These are phyloP conservation scores for Zaprionus camerounensis DNA, from an alignment of 1,140 invertebrate genomes.

Conservation along the genomic window DNA sequence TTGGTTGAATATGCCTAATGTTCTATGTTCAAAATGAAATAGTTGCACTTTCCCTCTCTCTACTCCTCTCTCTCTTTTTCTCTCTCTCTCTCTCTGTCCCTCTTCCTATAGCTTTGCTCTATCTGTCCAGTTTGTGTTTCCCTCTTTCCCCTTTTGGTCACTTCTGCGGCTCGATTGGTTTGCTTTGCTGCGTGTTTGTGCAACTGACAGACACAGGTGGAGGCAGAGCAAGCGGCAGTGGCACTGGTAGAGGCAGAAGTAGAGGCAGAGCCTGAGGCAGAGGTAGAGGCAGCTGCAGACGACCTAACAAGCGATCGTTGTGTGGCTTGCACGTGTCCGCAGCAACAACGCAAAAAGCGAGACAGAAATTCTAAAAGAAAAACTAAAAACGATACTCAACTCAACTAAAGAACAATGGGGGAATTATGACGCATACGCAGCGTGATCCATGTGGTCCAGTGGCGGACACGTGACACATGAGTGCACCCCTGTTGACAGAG, in stretches of 20 bases:
- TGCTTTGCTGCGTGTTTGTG: background rate
- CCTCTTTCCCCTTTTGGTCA: background rate
- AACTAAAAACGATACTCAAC: background rate
- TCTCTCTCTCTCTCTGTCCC: too few species aligned
- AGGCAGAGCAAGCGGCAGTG: background rate
- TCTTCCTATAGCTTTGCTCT: too few species aligned
- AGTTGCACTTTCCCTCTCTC: background rate
- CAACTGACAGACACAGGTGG: slow-evolving; percentile 17
- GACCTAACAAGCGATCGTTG: background rate
- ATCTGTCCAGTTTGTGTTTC: too few species aligned
- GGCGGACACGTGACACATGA: slow-evolving; percentile 9
- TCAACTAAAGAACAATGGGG: slow-evolving; percentile 5
- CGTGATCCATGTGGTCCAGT: slow-evolving; percentile 7
- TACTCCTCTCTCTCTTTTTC: background rate
- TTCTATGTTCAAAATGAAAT: background rate
- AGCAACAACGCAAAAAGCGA: slow-evolving; percentile 21
- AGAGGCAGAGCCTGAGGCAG: too few species aligned
- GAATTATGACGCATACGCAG: slow-evolving; percentile 63
- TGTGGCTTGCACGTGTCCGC: slow-evolving; percentile 20
- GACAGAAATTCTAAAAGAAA: slow-evolving; percentile 24
- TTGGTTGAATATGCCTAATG: too few species aligned
- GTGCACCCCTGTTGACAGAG: slow-evolving; percentile 4
- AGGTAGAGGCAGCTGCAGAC: background rate
- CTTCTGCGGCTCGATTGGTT: slow-evolving; percentile 8
- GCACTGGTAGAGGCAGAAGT: too few species aligned